Percentiles rank a stretch among this genome's conserved stretches.
Evolutionary conservation across 2,113 vertebrate genomes (phyloP).

Genomic region (Numida meleagris): DNA sequence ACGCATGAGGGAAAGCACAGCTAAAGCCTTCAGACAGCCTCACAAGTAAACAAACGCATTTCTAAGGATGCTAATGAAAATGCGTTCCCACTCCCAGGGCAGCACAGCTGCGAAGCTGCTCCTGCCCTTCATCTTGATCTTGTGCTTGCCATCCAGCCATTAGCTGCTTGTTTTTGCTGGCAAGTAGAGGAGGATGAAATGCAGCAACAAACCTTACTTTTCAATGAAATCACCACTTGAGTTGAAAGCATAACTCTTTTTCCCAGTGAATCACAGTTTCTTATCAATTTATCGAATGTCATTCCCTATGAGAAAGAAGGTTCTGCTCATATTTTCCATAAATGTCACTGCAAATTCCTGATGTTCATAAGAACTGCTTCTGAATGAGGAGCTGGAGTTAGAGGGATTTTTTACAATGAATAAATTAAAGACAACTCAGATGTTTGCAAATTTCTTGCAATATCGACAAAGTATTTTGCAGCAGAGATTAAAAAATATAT

Average conservation of each 20-base stretch:
- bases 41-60: slow-evolving; percentile 7
- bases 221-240: background rate
- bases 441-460: background rate
- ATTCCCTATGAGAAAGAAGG: background rate
- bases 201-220: background rate
- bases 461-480: background rate
- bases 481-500: background rate
- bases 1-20: background rate
- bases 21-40: background rate
- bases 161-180: background rate
- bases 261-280: background rate
- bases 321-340: background rate
- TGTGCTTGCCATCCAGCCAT: background rate
- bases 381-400: background rate
- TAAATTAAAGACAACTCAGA: background rate
- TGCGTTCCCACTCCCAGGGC: background rate
- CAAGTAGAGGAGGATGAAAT: background rate
- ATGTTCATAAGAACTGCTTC: background rate
- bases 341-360: background rate
- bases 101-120: background rate
- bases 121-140: background rate
- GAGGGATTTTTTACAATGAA: background rate
- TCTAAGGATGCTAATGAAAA: slow-evolving; percentile 27
- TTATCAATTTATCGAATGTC: background rate
- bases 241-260: background rate